Evolutionary conservation across 2,113 vertebrate species (phyloP).

Genomic region (Sphaerodactylus townsendi): DNA sequence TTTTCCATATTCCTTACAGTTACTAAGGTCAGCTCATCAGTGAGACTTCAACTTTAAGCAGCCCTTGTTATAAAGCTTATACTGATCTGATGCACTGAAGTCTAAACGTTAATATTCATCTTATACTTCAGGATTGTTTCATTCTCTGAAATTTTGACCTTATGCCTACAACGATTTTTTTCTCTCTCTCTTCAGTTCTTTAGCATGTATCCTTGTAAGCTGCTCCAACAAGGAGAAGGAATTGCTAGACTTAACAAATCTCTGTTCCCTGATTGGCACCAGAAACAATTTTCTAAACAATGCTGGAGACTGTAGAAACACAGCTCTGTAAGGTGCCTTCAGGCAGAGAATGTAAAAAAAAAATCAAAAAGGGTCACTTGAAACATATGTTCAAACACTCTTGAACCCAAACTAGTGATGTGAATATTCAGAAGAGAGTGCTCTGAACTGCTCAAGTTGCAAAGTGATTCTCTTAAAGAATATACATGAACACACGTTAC

Average conservation of each 20-base stretch:
- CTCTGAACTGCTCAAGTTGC: slow-evolving; percentile 38
- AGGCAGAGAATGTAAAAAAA: slow-evolving; percentile 36
- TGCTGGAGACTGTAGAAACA: slow-evolving; percentile 28
- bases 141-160: slow-evolving; percentile 3
- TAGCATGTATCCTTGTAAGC: slow-evolving; percentile 17
- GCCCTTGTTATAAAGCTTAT: background rate
- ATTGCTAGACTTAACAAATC: slow-evolving; percentile 29
- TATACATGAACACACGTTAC: background rate
- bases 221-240: slow-evolving; percentile 42
- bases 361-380: slow-evolving; percentile 52
- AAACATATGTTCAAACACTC: slow-evolving; percentile 52
- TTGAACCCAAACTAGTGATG: slow-evolving; percentile 47
- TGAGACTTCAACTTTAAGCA: background rate
- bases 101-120: background rate
- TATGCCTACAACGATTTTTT: background rate
- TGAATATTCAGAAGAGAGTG: slow-evolving; percentile 50
- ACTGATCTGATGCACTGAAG: too few relatives aligned
- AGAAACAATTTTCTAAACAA: slow-evolving; percentile 33
- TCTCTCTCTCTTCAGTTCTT: background rate
- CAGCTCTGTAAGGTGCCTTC: slow-evolving; percentile 39
- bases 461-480: background rate
- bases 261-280: slow-evolving; percentile 33
- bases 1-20: background rate
- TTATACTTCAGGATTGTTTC: background rate
- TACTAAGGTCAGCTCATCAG: background rate